These are phyloP conservation scores for Neodiprion fabricii DNA, from an alignment of 1,140 invertebrate species.

Conservation along the genomic window DNA sequence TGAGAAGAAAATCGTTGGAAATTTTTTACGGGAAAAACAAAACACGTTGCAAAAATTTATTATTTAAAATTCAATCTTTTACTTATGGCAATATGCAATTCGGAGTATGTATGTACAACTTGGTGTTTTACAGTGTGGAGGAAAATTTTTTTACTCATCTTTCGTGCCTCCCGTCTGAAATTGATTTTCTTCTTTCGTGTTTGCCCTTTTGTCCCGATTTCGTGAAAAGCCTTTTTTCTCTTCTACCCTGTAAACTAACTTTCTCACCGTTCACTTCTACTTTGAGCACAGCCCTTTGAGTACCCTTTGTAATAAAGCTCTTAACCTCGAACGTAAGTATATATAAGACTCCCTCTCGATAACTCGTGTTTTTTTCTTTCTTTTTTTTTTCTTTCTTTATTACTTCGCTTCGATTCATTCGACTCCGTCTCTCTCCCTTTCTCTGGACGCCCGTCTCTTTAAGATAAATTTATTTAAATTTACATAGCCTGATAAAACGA, in stretches of 20 bases:
- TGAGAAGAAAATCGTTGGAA: no score
- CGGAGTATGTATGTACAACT: no score
- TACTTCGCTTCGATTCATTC: no score
- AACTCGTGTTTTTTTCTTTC: background rate
- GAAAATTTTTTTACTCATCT: background rate
- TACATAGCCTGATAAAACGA: background rate
- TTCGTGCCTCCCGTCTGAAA: background rate
- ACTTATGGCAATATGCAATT: no score
- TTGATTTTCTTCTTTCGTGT: background rate
- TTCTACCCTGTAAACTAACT: background rate
- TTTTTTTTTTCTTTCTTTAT: no score
- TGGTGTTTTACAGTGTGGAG: no score
- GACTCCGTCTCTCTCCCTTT: no score
- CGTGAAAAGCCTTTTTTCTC: background rate
- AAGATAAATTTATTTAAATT: no score
- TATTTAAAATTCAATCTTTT: background rate
- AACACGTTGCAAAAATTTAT: background rate
- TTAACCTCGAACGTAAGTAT: background rate
- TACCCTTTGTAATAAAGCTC: slow-evolving; percentile 5
- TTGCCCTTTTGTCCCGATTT: background rate
- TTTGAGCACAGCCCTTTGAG: background rate
- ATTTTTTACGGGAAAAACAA: background rate
- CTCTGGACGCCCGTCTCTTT: no score
- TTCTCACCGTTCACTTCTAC: background rate
- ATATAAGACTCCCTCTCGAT: background rate